Evolutionary conservation across 2,888 invertebrate species (phyloP).

Genomic region (Sinohyriopsis cumingii): DNA sequence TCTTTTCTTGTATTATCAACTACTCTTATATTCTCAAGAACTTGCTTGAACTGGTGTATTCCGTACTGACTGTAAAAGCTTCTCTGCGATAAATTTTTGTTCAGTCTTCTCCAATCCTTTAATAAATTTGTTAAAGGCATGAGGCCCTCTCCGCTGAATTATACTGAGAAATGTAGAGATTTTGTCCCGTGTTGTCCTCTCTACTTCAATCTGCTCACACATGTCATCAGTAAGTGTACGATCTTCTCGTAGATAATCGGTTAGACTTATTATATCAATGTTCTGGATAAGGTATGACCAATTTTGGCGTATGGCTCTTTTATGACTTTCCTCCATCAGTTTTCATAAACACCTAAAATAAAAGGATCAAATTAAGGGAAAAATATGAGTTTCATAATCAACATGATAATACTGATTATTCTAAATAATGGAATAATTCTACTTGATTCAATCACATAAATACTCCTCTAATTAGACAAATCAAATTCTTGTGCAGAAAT

Average conservation of each 20-base stretch:
- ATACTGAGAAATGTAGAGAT: constrained; percentile 29
- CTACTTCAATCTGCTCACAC: constrained; percentile 30
- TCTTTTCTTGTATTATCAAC: too few relatives aligned
- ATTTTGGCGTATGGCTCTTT: constrained; percentile 23
- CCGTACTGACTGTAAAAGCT: constrained; percentile 5
- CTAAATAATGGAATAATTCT: too few relatives aligned
- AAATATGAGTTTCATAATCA: too few relatives aligned
- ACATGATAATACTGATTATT: too few relatives aligned
- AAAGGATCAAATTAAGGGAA: too few relatives aligned
- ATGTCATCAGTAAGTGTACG: constrained; percentile 24
- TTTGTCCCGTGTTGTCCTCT: constrained; percentile 24
- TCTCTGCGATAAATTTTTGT: constrained; percentile 36
- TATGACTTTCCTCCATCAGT: constrained; percentile 27
- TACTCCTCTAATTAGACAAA: too few relatives aligned
- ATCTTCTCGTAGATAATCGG: constrained; percentile 19
- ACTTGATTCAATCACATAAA: too few relatives aligned
- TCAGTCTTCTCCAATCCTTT: constrained; percentile 20
- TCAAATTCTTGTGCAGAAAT: too few relatives aligned
- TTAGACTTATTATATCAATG: not conserved
- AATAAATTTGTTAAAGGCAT: constrained; percentile 27
- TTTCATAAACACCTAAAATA: too few relatives aligned
- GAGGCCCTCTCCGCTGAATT: constrained; percentile 36
- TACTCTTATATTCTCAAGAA: too few relatives aligned
- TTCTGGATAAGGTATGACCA: constrained; percentile 41
- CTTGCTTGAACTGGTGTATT: too few relatives aligned